Evolutionary conservation across 2,113 vertebrate species (phyloP).

Genomic region (Emydocephalus ijimae): DNA sequence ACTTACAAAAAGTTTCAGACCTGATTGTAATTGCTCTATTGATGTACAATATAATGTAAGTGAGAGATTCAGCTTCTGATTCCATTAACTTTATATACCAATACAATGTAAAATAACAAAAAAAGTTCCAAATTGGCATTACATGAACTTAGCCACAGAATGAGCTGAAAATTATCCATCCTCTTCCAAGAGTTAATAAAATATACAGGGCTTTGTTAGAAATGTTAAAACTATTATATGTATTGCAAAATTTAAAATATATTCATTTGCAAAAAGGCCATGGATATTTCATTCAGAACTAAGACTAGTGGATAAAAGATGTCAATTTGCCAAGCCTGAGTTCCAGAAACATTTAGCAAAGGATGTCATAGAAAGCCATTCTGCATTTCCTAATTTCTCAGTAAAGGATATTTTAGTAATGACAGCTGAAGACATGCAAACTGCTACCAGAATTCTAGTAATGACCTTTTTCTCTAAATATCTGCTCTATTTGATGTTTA

Average conservation of each 20-base stretch:
- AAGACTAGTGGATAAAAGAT: slow-evolving; percentile 23
- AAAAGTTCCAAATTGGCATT: background rate
- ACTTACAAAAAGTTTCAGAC: background rate
- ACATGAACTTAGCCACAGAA: slow-evolving; percentile 7
- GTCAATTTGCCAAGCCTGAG: slow-evolving; percentile 28
- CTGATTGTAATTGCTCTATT: background rate
- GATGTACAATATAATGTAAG: slow-evolving; percentile 39
- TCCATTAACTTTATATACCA: background rate
- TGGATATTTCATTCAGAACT: slow-evolving; percentile 18
- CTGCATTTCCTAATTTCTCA: background rate
- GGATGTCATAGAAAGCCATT: slow-evolving; percentile 14
- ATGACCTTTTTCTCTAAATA: slow-evolving; percentile 18
- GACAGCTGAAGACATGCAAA: background rate
- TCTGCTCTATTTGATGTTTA: background rate
- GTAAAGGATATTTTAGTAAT: slow-evolving; percentile 16
- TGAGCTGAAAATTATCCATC: slow-evolving; percentile 13
- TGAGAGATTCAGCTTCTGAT: slow-evolving; percentile 14
- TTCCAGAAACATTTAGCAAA: slow-evolving; percentile 41
- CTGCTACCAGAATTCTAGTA: slow-evolving; percentile 7
- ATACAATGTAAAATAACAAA: background rate
- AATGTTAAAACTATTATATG: background rate
- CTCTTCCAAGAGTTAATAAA: background rate
- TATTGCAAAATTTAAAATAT: slow-evolving; percentile 10
- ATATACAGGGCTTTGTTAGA: background rate
- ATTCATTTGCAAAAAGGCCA: slow-evolving; percentile 28